These are phyloP conservation scores for Ormia ochracea DNA, from an alignment of 2,888 invertebrate species.

Conservation along the genomic window DNA sequence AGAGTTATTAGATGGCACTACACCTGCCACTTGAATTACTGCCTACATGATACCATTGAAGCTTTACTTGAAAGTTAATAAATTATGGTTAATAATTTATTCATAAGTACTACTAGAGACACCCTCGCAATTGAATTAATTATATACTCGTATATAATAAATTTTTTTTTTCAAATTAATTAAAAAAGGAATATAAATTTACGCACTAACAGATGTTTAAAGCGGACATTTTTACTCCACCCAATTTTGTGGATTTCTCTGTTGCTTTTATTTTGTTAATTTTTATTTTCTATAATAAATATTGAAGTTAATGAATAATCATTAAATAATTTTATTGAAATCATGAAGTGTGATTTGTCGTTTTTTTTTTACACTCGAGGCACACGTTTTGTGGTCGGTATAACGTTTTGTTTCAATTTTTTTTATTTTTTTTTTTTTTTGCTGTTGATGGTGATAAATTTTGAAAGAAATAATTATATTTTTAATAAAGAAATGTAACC, in stretches of 20 bases:
- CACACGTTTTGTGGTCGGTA: constrained; percentile 35
- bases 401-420: too few species aligned
- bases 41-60: too few species aligned
- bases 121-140: too few species aligned
- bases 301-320: constrained; percentile 3
- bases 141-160: too few species aligned
- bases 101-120: too few species aligned
- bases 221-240: constrained; percentile 38
- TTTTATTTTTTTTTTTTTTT: not conserved
- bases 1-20: too few species aligned
- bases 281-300: not conserved
- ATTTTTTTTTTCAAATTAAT: not conserved
- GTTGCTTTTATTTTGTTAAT: constrained; percentile 7
- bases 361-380: not conserved
- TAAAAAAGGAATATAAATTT: not conserved
- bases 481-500: constrained; percentile 5
- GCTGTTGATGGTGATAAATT: not conserved
- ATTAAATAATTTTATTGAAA: constrained; percentile 28
- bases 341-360: constrained; percentile 5
- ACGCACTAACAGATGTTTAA: constrained; percentile 36
- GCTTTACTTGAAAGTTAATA: too few species aligned
- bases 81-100: too few species aligned
- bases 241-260: constrained; percentile 26
- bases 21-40: too few species aligned
- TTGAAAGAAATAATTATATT: not conserved